Percentiles rank a stretch among this genome's conserved stretches.
These are phyloP conservation scores for Ahaetulla prasina DNA, from an alignment of 2,113 vertebrate genomes.

Conservation along the genomic window DNA sequence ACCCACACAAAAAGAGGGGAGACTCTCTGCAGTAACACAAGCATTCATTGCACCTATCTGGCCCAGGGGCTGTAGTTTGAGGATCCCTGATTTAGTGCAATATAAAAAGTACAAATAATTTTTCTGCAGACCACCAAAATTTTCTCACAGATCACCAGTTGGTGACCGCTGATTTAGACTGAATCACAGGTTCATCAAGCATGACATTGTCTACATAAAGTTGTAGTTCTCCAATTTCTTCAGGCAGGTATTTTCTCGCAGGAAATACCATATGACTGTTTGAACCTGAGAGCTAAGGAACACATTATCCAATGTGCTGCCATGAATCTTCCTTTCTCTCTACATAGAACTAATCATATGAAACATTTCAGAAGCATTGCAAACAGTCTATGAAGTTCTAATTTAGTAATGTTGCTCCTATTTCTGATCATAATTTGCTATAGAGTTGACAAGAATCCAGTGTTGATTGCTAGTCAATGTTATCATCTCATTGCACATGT, in stretches of 20 bases:
- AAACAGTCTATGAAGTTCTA: neutral
- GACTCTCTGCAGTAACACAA: no score
- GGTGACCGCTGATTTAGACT: neutral
- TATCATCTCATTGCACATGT: neutral
- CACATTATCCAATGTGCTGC: no score
- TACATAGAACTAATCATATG: neutral
- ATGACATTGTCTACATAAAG: neutral
- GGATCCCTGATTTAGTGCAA: no score
- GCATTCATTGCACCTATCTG: no score
- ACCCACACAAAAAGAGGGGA: no score
- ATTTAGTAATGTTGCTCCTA: neutral
- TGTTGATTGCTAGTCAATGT: neutral
- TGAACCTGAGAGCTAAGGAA: neutral
- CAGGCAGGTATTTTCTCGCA: neutral
- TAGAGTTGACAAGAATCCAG: neutral
- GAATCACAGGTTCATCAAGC: neutral
- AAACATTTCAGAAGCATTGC: neutral
- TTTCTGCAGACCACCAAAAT: no score
- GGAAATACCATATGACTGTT: neutral
- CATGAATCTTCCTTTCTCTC: neutral
- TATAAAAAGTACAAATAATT: no score
- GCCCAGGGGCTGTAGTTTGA: no score
- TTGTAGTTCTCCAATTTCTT: neutral
- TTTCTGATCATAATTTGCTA: neutral
- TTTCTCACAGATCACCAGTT: no score